These are phyloP conservation scores for Ranitomeya imitator DNA, from an alignment of 2,113 vertebrate species.

Conservation along the genomic window DNA sequence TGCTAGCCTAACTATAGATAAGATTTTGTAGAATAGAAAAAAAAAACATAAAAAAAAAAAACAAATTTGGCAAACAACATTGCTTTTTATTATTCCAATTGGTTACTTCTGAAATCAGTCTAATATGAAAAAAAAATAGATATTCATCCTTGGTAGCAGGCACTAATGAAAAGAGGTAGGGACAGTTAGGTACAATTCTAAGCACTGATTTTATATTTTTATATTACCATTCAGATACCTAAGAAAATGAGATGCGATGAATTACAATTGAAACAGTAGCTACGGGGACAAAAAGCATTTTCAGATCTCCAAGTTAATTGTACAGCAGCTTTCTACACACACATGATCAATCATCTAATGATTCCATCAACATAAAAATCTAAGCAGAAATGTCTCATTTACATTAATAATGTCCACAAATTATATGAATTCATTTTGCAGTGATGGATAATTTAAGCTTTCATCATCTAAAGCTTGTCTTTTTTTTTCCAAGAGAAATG, in stretches of 20 bases:
- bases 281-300: conserved; percentile 81
- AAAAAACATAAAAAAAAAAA: conserved; percentile 83
- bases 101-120: conserved; percentile 85
- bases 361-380: conserved; percentile 86
- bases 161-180: conserved; percentile 88
- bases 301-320: conserved; percentile 91
- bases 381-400: conserved; percentile 87
- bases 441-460: conserved; percentile 95
- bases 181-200: conserved; percentile 86
- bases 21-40: conserved; percentile 84
- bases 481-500: conserved; percentile 87
- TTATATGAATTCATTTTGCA: conserved; percentile 88
- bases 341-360: conserved; percentile 90
- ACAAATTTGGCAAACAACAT: conserved; percentile 79
- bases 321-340: conserved; percentile 90
- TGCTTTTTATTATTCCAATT: conserved; percentile 80
- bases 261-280: conserved; percentile 87
- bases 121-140: conserved; percentile 78
- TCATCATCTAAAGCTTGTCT: conserved; percentile 93
- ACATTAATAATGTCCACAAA: conserved; percentile 90
- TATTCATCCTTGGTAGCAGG: conserved; percentile 85
- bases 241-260: conserved; percentile 87
- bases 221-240: conserved; percentile 85
- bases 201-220: conserved; percentile 77
- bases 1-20: conserved; percentile 86